These are phyloP conservation scores for Apotomis turbidana DNA, from an alignment of 2,888 invertebrate species.

Conservation along the genomic window DNA sequence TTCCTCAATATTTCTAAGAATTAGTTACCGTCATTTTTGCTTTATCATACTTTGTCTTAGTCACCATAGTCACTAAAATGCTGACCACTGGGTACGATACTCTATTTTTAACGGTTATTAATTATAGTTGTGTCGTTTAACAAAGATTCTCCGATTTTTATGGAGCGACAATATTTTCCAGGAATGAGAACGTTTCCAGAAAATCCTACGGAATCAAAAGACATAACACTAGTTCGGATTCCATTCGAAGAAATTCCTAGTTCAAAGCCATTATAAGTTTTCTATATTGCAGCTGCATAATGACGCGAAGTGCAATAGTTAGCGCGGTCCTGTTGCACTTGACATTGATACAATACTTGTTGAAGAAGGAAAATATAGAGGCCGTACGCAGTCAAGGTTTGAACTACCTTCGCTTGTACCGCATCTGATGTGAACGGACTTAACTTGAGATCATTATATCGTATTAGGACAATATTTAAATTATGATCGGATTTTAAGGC, in stretches of 20 bases:
- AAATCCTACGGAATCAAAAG: too few species aligned
- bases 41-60: too few species aligned
- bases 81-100: too few species aligned
- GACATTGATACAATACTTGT: conserved; percentile 72
- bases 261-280: neutral
- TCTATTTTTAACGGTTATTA: too few species aligned
- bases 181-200: too few species aligned
- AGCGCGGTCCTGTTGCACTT: conserved; percentile 62
- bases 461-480: neutral
- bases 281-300: neutral
- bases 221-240: too few species aligned
- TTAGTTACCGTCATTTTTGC: too few species aligned
- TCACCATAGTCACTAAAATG: too few species aligned
- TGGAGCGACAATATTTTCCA: too few species aligned
- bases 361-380: conserved; percentile 68
- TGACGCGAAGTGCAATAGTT: conserved; percentile 11
- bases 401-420: conserved; percentile 43
- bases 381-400: conserved; percentile 53
- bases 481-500: neutral
- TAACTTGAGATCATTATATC: neutral
- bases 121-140: too few species aligned
- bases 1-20: too few species aligned
- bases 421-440: conserved; percentile 26
- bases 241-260: neutral
- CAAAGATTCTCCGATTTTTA: too few species aligned